These are phyloP conservation scores for Volucella inanis DNA, from an alignment of 2,888 invertebrate species.

Conservation along the genomic window DNA sequence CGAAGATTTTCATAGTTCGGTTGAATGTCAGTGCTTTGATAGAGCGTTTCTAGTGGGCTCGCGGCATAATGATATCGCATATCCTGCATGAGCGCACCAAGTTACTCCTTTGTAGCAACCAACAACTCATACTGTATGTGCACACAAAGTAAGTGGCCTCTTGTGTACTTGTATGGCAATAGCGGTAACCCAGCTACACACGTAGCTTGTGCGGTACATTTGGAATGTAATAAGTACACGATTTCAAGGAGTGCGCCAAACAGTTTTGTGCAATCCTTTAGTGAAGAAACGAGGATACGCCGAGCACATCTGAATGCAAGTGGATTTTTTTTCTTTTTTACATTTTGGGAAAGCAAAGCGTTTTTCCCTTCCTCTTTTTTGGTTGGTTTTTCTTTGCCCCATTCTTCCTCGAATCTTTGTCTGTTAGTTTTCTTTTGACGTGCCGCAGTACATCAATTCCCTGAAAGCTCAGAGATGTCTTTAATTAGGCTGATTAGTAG, in stretches of 20 bases:
- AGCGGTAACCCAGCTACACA: not conserved
- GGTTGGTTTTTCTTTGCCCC: not conserved
- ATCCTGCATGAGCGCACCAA: constrained; percentile 69
- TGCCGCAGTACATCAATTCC: not conserved
- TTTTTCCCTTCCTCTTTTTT: constrained; percentile 15
- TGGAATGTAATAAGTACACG: constrained; percentile 54
- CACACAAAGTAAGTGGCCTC: constrained; percentile 66
- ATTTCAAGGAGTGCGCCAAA: constrained; percentile 47
- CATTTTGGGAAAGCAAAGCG: not conserved
- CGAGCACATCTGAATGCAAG: not conserved
- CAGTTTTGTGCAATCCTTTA: constrained; percentile 40
- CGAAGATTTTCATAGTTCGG: constrained; percentile 9
- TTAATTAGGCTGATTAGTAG: constrained; percentile 40
- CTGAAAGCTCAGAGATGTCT: not conserved
- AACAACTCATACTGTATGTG: constrained; percentile 56
- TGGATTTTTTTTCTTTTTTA: constrained; percentile 28
- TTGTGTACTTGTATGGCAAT: constrained; percentile 17
- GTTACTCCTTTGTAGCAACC: constrained; percentile 65
- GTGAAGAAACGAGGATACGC: constrained; percentile 18
- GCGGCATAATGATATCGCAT: constrained; percentile 58
- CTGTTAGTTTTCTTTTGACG: not conserved
- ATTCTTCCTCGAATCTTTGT: not conserved
- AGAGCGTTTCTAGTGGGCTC: constrained; percentile 18
- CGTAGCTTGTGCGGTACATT: constrained; percentile 13
- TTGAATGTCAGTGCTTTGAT: constrained; percentile 21